A percentile compares a stretch with the other conserved stretches of the same genome.
Evolutionary conservation across 2,888 invertebrate species (phyloP).

Genomic region (Lepas anatifera): DNA sequence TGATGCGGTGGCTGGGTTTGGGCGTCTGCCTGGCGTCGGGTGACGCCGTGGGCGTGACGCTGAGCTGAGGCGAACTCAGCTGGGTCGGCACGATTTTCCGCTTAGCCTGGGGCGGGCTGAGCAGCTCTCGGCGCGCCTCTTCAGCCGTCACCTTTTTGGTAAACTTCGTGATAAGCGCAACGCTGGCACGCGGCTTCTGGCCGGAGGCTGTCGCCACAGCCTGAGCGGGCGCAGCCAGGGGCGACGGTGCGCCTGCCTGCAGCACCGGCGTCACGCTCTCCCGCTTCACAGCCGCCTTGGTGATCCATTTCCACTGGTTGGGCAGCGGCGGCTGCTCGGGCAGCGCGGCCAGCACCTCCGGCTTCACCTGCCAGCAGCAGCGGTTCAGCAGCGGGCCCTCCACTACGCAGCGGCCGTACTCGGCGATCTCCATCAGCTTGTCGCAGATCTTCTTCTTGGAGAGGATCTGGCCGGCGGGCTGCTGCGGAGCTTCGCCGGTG

Average conservation of each 20-base stretch:
- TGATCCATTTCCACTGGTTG: constrained; percentile 42
- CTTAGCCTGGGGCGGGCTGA: constrained; percentile 17
- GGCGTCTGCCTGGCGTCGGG: not conserved
- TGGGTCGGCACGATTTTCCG: constrained; percentile 5
- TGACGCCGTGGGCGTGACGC: not conserved
- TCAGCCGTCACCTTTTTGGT: constrained; percentile 32
- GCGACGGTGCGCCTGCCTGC: too few species aligned
- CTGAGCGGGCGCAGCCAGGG: too few species aligned
- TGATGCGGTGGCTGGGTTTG: not conserved
- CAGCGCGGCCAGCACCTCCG: constrained; percentile 42
- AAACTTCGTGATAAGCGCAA: constrained; percentile 31
- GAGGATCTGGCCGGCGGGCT: not conserved
- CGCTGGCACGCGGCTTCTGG: not conserved
- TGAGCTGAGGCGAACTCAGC: not conserved
- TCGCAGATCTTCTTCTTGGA: not conserved
- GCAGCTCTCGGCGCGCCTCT: constrained; percentile 28
- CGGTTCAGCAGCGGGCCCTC: not conserved
- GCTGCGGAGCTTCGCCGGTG: too few species aligned
- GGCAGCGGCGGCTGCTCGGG: constrained; percentile 39
- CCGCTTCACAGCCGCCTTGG: not conserved
- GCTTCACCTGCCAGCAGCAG: constrained; percentile 49
- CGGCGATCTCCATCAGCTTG: not conserved
- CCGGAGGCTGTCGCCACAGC: too few species aligned
- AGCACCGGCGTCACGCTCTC: not conserved
- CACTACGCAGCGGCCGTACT: not conserved